Conservation (phyloP, 2,797 vertebrate genomes). For the Fratercula arctica region DNA sequence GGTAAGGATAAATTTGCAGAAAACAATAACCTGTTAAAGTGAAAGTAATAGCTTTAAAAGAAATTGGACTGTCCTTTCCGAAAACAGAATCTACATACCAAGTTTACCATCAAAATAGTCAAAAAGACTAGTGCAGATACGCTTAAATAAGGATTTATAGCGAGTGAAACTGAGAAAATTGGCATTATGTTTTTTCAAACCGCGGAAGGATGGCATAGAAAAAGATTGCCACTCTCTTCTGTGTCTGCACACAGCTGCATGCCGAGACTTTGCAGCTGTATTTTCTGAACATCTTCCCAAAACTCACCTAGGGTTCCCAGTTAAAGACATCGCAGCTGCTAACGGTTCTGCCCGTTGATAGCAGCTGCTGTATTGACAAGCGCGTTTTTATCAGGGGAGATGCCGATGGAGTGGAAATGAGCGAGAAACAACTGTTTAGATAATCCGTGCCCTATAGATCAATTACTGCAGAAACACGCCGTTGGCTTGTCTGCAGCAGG, state of each 20-base stretch:
- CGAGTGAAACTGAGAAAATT: neutral
- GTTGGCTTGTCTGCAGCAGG: neutral
- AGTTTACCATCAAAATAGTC: neutral
- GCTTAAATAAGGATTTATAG: neutral
- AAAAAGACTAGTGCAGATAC: neutral
- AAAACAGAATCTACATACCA: neutral
- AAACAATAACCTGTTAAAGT: neutral
- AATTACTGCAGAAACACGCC: neutral
- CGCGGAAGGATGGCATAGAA: neutral
- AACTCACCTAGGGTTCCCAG: constrained; percentile 31
- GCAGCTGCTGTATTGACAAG: constrained; percentile 50
- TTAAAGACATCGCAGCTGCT: constrained; percentile 21
- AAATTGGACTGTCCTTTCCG: neutral
- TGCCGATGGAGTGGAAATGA: neutral
- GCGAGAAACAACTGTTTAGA: constrained; percentile 26
- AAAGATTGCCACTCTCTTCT: neutral
- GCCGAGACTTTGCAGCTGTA: constrained; percentile 4
- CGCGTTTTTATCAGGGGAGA: neutral
- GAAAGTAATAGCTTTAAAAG: neutral
- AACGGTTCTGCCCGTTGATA: neutral
- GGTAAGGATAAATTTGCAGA: neutral
- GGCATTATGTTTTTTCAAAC: neutral
- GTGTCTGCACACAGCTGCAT: neutral
- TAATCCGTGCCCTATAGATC: neutral
- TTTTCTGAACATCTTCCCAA: constrained; percentile 1